phyloP scores from a whole-genome alignment of 2,797 vertebrate species.

The Acanthis flammea region DNA sequence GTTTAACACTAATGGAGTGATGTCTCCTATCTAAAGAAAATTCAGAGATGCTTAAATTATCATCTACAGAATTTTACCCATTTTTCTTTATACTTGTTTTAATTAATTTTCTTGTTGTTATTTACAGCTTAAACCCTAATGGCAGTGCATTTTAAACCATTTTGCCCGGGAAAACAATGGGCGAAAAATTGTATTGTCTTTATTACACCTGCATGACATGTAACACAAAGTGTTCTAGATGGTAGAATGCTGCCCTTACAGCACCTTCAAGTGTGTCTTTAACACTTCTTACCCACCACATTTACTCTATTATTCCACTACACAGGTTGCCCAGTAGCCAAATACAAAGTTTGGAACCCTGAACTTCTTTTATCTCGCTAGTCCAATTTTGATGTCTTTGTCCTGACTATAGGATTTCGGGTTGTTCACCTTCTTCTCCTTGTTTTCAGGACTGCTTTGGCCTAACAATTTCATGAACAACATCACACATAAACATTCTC shows the following conservation, averaged over 20 bases:
- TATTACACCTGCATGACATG: not conserved
- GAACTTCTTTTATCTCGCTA: not conserved
- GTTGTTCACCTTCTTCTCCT: not conserved
- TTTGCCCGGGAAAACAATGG: not conserved
- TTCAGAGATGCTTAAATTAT: not conserved
- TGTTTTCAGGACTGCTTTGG: not conserved
- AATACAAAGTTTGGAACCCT: not conserved
- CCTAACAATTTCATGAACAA: not conserved
- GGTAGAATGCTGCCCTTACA: not conserved
- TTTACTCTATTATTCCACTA: not conserved
- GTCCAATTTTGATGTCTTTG: not conserved
- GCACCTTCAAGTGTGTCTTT: not conserved
- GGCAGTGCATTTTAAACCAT: not conserved
- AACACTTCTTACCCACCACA: not conserved
- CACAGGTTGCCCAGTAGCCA: not conserved
- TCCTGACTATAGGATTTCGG: not conserved
- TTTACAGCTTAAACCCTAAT: not conserved
- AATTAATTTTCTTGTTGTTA: not conserved
- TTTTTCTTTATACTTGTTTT: not conserved
- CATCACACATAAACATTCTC: rapidly evolving
- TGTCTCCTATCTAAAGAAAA: not conserved
- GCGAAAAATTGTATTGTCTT: not conserved
- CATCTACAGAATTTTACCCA: not conserved
- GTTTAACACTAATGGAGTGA: rapidly evolving
- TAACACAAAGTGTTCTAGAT: not conserved